These are phyloP conservation scores for Turnix velox DNA, from an alignment of 2,113 vertebrate genomes.

Conservation along the genomic window DNA sequence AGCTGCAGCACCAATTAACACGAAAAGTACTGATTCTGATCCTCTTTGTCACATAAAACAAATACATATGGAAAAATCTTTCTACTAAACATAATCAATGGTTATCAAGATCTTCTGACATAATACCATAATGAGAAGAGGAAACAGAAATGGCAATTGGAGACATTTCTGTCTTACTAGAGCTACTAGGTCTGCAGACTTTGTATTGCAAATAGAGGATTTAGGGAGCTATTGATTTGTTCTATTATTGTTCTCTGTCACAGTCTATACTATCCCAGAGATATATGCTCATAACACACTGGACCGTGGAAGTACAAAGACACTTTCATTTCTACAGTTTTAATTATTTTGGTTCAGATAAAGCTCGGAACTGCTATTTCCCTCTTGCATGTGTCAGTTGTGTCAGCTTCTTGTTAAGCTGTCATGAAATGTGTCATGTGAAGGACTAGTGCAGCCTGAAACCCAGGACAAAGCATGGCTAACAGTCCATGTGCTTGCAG, in stretches of 20 bases:
- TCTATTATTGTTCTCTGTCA: not conserved
- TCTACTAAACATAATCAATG: not conserved
- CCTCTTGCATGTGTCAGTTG: fast-evolving
- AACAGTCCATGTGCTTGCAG: not conserved
- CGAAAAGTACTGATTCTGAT: not conserved
- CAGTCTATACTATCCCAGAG: not conserved
- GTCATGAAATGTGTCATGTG: fast-evolving
- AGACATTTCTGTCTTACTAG: not conserved
- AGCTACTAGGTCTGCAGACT: not conserved
- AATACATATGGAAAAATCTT: not conserved
- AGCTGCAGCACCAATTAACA: not conserved
- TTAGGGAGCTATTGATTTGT: not conserved
- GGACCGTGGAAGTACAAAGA: not conserved
- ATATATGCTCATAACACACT: fast-evolving
- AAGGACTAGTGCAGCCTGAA: not conserved
- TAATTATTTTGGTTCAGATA: not conserved
- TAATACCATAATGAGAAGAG: not conserved
- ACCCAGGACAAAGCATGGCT: not conserved
- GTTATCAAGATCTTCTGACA: not conserved
- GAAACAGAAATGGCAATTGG: not conserved
- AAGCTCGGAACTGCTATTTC: not conserved
- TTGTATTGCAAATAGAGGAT: not conserved
- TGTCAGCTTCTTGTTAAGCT: not conserved
- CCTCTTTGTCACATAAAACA: not conserved
- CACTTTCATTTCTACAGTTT: not conserved